Conservation (phyloP, 2,113 vertebrate species). For the Oreochromis niloticus region DNA sequence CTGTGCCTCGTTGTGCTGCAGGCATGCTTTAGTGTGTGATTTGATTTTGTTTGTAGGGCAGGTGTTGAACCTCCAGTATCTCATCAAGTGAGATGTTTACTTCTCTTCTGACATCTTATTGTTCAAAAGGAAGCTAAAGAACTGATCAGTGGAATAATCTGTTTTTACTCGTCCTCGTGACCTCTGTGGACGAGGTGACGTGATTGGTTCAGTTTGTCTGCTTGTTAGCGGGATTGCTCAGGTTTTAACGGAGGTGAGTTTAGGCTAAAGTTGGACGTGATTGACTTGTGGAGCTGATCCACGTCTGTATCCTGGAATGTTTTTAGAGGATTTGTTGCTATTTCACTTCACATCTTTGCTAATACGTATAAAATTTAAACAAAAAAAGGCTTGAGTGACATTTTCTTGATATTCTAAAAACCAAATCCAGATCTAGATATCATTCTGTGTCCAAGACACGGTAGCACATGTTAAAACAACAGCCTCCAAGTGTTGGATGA, state of each 20-base stretch:
- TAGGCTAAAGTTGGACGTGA: neutral
- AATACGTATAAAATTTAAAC: neutral
- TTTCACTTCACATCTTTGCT: neutral
- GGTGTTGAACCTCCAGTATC: neutral
- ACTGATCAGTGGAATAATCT: neutral
- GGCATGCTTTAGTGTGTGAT: neutral
- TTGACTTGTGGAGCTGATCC: neutral
- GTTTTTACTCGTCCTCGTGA: neutral
- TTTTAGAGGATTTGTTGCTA: neutral
- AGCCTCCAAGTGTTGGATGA: slow-evolving; percentile 10
- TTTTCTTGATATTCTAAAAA: neutral
- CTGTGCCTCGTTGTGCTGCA: neutral
- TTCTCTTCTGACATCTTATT: neutral
- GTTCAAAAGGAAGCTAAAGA: neutral
- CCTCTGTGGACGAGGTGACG: neutral
- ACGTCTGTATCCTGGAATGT: neutral
- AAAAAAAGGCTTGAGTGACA: neutral
- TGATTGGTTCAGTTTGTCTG: neutral
- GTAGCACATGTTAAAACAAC: neutral
- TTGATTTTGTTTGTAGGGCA: neutral
- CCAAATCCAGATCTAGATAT: neutral
- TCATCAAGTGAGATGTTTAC: neutral
- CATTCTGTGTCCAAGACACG: neutral
- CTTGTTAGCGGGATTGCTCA: neutral
- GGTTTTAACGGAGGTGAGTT: neutral